These are phyloP conservation scores for Esperia sulphurella DNA, from an alignment of 2,888 invertebrate genomes.

Conservation along the genomic window DNA sequence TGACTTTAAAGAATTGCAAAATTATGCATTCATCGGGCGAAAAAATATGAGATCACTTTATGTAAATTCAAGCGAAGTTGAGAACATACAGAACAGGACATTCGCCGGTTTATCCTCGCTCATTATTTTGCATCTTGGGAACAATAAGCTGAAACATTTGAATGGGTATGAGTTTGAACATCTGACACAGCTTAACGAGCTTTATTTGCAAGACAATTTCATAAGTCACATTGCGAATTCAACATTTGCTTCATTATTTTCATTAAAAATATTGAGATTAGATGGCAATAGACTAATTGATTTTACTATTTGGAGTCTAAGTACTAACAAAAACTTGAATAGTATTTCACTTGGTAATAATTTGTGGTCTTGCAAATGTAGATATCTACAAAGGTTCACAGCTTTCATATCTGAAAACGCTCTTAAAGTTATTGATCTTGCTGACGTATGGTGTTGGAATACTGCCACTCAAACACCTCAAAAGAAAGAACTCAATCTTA, in stretches of 20 bases:
- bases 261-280: slow-evolving; percentile 87
- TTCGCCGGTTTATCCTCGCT: slow-evolving; percentile 91
- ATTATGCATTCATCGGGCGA: slow-evolving; percentile 93
- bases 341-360: slow-evolving; percentile 90
- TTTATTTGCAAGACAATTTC: slow-evolving; percentile 92
- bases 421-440: slow-evolving; percentile 85
- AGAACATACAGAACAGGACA: slow-evolving; percentile 91
- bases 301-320: slow-evolving; percentile 88
- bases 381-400: slow-evolving; percentile 90
- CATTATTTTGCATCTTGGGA: slow-evolving; percentile 89
- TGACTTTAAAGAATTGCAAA: slow-evolving; percentile 89
- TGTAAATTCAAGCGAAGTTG: slow-evolving; percentile 91
- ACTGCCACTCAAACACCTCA: slow-evolving; percentile 83
- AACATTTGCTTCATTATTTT: slow-evolving; percentile 86
- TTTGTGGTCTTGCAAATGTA: slow-evolving; percentile 94
- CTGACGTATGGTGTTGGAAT: slow-evolving; percentile 89
- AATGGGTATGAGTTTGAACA: slow-evolving; percentile 92
- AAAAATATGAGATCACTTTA: slow-evolving; percentile 93
- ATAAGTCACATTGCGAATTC: slow-evolving; percentile 87
- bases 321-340: slow-evolving; percentile 81
- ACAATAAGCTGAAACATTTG: slow-evolving; percentile 88
- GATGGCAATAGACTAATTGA: slow-evolving; percentile 90
- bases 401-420: slow-evolving; percentile 89
- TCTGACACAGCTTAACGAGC: slow-evolving; percentile 87
- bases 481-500: slow-evolving; percentile 88